Evolutionary conservation across 2,797 vertebrate genomes (phyloP), one percentile per base, ranked within the genome.

Genomic region (Gallinago stenura): DNA sequence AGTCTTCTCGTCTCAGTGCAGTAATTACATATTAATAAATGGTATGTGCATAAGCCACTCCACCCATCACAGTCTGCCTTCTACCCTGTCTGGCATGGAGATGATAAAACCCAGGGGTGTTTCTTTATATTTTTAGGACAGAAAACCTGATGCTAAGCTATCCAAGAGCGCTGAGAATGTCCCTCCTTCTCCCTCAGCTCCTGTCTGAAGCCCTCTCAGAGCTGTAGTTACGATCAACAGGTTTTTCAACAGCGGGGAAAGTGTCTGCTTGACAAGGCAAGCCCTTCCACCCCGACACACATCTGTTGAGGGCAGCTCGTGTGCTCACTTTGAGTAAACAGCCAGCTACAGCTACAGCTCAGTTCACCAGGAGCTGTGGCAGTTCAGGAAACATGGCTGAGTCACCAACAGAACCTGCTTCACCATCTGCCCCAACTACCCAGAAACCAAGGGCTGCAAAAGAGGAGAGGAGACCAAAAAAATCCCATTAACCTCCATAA

Each of bases 21-120:
- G 61, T 73, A 71, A 94, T 93, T 71, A 71, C 71, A 65, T 14
- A 24, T 46, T 75, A 96, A 92, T 97, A 87, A 87, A 80, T n/a
- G 61, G 20, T 54, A 45, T 65, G 86, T 46, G 50, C 33, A 31
- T 35, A 68, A 89, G 76, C 54, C 8, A 2, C 79, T 89, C 72
- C 76, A 89, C 72, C 84, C 71, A 56, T 57, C 26, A 26, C 82
- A 62, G 6, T 57, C 69, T 88, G 87, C 68, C 46, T 87, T 37
- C 69, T 39, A 57, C 53, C 45, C 87, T 78, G 64, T 5, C 82
- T 89, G 81, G 43, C 24, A 50, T 0, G 2, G 60, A 73, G 71
- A 61, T 91, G 84, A 83, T 51, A 92, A 89, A 92, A 41, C 3
- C 2, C 77, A 66, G 64, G 26, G 6, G 6, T 14, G 22, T 41